A percentile compares a stretch with the other conserved stretches of the same genome.
phyloP scores from a whole-genome alignment of 2,888 invertebrate genomes.

The Junonia oenone region DNA sequence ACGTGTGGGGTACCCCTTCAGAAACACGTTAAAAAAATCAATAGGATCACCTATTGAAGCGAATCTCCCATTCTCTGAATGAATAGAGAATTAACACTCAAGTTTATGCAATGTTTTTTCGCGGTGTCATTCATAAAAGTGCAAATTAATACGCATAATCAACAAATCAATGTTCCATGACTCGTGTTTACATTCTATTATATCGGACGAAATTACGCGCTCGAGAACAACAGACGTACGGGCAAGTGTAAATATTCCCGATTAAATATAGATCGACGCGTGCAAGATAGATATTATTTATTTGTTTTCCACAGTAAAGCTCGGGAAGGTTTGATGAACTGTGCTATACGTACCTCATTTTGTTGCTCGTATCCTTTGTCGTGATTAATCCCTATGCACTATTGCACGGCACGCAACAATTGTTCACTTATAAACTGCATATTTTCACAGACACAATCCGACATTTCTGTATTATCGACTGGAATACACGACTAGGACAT shows the following conservation, averaged over 20 bases:
- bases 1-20: slow-evolving; percentile 32
- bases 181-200: slow-evolving; percentile 64
- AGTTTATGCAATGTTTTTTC: slow-evolving; percentile 41
- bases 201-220: slow-evolving; percentile 44
- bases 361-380: slow-evolving; percentile 69
- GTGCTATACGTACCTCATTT: slow-evolving; percentile 75
- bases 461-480: slow-evolving; percentile 64
- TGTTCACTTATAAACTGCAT: slow-evolving; percentile 75
- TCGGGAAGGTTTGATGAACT: slow-evolving; percentile 65
- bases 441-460: slow-evolving; percentile 62
- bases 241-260: slow-evolving; percentile 48
- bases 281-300: slow-evolving; percentile 59
- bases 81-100: slow-evolving; percentile 28
- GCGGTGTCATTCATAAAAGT: slow-evolving; percentile 67
- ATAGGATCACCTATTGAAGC: slow-evolving; percentile 33
- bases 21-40: slow-evolving; percentile 40
- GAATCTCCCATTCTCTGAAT: slow-evolving; percentile 23
- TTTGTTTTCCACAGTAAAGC: slow-evolving; percentile 56
- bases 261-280: slow-evolving; percentile 63
- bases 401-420: slow-evolving; percentile 73
- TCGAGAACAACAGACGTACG: slow-evolving; percentile 44
- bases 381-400: slow-evolving; percentile 72
- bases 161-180: slow-evolving; percentile 65
- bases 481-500: slow-evolving; percentile 53
- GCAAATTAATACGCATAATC: slow-evolving; percentile 54